Evolutionary conservation across 2,113 vertebrate genomes (phyloP), one percentile per base, ranked within the genome.

Genomic region (Entelurus aequoreus): DNA sequence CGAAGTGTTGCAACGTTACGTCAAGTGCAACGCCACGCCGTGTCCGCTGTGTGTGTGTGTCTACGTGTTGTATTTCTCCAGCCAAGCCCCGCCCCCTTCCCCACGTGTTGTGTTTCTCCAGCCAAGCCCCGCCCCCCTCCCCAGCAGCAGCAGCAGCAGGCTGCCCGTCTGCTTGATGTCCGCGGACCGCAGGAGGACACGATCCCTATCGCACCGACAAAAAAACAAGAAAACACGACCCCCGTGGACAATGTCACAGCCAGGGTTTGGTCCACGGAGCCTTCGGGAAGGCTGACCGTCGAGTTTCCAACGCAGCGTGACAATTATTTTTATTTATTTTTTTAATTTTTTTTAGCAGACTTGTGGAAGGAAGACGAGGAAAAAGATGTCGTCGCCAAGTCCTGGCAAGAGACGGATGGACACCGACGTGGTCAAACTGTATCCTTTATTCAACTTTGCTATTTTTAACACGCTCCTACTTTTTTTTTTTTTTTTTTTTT

Each of bases 351-450:
- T 92, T 84, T 86, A 82, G 77, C 72, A 76, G 63, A 80, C 84
- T 86, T 83, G 72, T 64, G 70, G 69, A 71, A 82, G 84, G 78
- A 84, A 87, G 67, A 83, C 72, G 74, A 84, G 83, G 28, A 63
- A 56, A 56, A 56, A 36, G 15, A 37, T 38, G 36, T 55, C 15
- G 9, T 12, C 95, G 92, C 95, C 95, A 86, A 97, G 95, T 92
- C 95, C 95, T 85, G 95, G 95, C 88, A 98, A 98, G 92, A 92
- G 95, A 92, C 94, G 95, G 91, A 98, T 98, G 95, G 95, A 98
- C 89, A 98, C 95, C 90, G 95, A 97, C 87, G 95, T 98, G 91
- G 95, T 98, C 90, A 98, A 98, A 92, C 94, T 98, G 95, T 98
- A 98, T 97, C 95, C 94, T 96, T 95, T 95, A 83, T 72, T 96